phyloP scores from a whole-genome alignment of 2,113 vertebrate species.

The Megaceryle maxima region DNA sequence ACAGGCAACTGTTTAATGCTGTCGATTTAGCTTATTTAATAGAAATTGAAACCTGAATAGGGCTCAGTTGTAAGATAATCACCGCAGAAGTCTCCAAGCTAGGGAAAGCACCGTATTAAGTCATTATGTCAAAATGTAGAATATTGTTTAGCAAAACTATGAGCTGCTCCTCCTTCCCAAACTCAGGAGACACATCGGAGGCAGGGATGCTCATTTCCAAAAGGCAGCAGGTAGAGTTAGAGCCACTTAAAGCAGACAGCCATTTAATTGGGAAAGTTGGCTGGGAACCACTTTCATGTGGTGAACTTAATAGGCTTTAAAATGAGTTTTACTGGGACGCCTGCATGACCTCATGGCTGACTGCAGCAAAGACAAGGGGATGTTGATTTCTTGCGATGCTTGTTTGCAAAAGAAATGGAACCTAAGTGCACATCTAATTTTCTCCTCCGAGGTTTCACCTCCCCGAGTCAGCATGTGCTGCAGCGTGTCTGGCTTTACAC shows the following conservation, averaged over 20 bases:
- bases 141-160: background rate
- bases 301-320: constrained; percentile 40
- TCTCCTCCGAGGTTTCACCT: background rate
- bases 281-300: constrained; percentile 49
- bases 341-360: background rate
- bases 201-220: background rate
- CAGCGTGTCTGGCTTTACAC: fast-evolving
- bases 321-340: constrained; percentile 18
- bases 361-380: background rate
- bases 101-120: background rate
- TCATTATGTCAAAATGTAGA: background rate
- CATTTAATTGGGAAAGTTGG: constrained; percentile 17
- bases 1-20: constrained; percentile 72
- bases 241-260: background rate
- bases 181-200: background rate
- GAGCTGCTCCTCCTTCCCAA: background rate
- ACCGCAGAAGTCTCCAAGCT: background rate
- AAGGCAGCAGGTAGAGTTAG: background rate
- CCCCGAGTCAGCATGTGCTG: background rate
- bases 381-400: background rate
- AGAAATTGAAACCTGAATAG: constrained; percentile 62
- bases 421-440: background rate
- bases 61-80: constrained; percentile 55
- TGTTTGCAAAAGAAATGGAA: background rate
- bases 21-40: constrained; percentile 69